These are phyloP conservation scores for Emydura subglobosa DNA, from an alignment of 2,113 vertebrate species.

Conservation along the genomic window DNA sequence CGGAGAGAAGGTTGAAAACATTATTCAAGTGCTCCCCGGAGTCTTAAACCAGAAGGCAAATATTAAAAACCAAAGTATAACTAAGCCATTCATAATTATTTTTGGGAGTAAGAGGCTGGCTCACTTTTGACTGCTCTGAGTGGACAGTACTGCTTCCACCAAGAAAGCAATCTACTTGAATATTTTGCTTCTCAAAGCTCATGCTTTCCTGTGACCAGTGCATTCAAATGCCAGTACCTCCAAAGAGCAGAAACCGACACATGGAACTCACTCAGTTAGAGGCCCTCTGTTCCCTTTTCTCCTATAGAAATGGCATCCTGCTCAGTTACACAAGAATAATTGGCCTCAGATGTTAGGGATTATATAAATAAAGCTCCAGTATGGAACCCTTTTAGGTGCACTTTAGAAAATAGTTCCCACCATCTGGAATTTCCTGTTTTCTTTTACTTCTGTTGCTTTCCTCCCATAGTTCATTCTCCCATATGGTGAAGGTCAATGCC, in stretches of 20 bases:
- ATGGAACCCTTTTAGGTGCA: constrained; percentile 48
- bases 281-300: neutral
- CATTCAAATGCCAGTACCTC: neutral
- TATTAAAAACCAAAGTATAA: neutral
- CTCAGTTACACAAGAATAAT: constrained; percentile 18
- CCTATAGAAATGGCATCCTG: neutral
- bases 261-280: neutral
- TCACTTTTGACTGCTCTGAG: constrained; percentile 7
- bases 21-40: neutral
- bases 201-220: neutral
- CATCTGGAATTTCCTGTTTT: constrained; percentile 69
- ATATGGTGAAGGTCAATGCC: constrained; percentile 67
- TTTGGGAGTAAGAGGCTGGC: neutral
- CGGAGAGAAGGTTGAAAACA: neutral
- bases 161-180: neutral
- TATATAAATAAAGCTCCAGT: constrained; percentile 37
- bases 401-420: constrained; percentile 62
- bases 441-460: constrained; percentile 52
- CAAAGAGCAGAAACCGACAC: neutral
- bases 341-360: constrained; percentile 24
- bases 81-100: neutral
- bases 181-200: neutral
- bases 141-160: neutral
- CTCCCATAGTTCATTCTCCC: constrained; percentile 62
- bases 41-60: neutral